Evolutionary conservation across 2,888 invertebrate species (phyloP).

Genomic region (Monochamus alternatus): DNA sequence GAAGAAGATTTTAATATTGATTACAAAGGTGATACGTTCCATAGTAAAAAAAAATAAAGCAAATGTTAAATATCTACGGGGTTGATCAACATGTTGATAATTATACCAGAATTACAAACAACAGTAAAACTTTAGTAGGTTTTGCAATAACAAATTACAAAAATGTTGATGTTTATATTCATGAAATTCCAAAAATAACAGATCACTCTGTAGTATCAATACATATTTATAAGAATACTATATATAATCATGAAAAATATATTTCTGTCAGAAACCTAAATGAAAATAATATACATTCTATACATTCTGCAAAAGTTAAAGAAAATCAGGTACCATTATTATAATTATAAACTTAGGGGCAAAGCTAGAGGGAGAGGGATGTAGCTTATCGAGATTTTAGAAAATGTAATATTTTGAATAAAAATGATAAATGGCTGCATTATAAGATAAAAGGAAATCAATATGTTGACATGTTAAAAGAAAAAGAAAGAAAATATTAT

Average conservation of each 20-base stretch:
- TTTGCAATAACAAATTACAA: not conserved
- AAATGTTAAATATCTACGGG: too few species aligned
- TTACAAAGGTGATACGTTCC: too few species aligned
- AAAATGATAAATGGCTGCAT: too few species aligned
- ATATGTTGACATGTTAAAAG: too few species aligned
- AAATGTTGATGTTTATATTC: not conserved
- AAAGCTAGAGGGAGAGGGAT: not conserved
- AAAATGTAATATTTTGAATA: too few species aligned
- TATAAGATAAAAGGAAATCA: too few species aligned
- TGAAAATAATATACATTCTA: not conserved
- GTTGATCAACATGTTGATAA: not conserved
- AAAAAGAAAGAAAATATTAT: too few species aligned
- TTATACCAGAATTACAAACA: not conserved
- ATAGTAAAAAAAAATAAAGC: too few species aligned
- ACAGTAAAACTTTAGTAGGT: not conserved
- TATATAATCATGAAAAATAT: not conserved
- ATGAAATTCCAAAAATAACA: not conserved
- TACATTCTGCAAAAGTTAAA: not conserved
- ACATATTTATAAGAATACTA: not conserved
- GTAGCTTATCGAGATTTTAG: too few species aligned
- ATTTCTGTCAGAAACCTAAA: not conserved
- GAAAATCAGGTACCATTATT: not conserved
- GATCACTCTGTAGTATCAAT: slow-evolving; percentile 1
- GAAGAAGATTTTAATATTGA: too few species aligned
- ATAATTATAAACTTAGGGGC: not conserved